Base-by-base conservation (phyloP, 2,113 vertebrate genomes). In the Pardalotus punctatus region DNA sequence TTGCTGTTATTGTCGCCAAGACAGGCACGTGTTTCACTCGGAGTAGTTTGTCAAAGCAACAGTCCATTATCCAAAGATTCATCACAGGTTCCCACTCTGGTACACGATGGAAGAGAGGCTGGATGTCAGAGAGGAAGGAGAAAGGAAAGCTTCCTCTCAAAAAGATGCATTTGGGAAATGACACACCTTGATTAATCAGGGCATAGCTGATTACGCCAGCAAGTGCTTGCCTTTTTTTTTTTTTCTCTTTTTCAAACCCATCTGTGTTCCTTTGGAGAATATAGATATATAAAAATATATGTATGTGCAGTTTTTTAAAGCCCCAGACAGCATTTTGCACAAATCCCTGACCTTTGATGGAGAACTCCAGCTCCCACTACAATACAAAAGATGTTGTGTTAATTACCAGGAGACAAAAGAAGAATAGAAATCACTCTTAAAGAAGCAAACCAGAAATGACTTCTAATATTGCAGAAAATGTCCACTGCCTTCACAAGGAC, bases 11-110 rank as follows among this genome's bases (percentile, higher is more conserved):
- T 93, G 71, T 94, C 2, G 0, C 76, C 87, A 64, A 80, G 85
- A 81, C 90, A 95, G 87, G 66, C 90, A 93, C 12, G 47, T 83
- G 93, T 82, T 96, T 95, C 81, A 83, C 90, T 76, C 56, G 58
- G 14, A 86, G 82, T 33, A 95, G 79, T 96, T 93, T 96, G 90
- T 97, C 96, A 96, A 86, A 85, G 87, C 70, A 94, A 66, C 66
- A 82, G 74, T 77, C 53, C 84, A 66, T 96, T 91, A 93, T 62
- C 93, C 67, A 66, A 70, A 94, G 92, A 95, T 95, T 90, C 96
- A 95, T 88, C 81, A 80, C 81, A 86, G 51, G 20, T 90, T 95
- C 64, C 62, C 47, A 29, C 67, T 93, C 90, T 4, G 3, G 50
- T 14, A n/a, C 6, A 1, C 0, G 3, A 69, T 2, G 31, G 62